Percentiles rank a stretch among this genome's conserved stretches.
Evolutionary conservation across 2,113 vertebrate species (phyloP).

Genomic region (Oophaga pumilio): DNA sequence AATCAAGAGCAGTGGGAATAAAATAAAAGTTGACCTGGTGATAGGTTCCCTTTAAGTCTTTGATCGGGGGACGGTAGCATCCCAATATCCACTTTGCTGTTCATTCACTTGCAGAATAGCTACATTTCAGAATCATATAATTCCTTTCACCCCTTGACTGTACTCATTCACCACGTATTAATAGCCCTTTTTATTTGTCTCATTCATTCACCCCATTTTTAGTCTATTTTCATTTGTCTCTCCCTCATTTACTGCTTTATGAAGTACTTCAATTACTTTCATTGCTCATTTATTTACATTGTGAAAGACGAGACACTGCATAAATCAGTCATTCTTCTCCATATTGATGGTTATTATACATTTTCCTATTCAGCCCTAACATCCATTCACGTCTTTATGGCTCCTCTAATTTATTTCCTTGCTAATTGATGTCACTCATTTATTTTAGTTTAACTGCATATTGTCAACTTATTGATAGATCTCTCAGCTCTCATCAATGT

Average conservation of each 20-base stretch:
- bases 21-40: too few relatives aligned
- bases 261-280: conserved; percentile 29
- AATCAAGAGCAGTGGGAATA: too few relatives aligned
- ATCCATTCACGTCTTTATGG: conserved; percentile 16
- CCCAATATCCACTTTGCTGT: background rate
- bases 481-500: background rate
- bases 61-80: too few relatives aligned
- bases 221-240: conserved; percentile 9
- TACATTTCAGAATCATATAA: background rate
- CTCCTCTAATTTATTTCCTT: conserved; percentile 8
- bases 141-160: background rate
- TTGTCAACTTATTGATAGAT: conserved; percentile 31
- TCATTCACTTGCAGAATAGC: too few relatives aligned
- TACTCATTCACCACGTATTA: background rate
- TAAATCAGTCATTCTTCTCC: conserved; percentile 28
- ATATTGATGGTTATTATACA: conserved; percentile 42
- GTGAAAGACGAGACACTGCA: conserved; percentile 6
- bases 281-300: conserved; percentile 38
- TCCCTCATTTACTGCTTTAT: conserved; percentile 25
- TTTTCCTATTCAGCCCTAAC: conserved; percentile 6
- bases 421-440: conserved; percentile 38
- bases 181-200: background rate
- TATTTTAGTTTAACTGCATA: background rate
- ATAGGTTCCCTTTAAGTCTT: too few relatives aligned
- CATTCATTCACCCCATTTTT: background rate